Evolutionary conservation across 1,140 invertebrate species (phyloP).

Genomic region (Hyposmocoma kahamanoa): DNA sequence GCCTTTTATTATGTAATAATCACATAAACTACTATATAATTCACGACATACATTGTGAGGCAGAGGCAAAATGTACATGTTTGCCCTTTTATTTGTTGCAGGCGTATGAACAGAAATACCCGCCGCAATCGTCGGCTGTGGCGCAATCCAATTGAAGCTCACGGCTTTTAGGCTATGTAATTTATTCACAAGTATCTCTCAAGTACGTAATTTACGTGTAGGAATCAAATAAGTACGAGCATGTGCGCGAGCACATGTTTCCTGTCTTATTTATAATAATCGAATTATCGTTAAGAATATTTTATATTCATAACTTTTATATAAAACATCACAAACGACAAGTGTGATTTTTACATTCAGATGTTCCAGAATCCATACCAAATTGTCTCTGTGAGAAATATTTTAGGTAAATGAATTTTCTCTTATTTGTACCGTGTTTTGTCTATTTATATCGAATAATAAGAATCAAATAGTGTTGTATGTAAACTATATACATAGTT

Average conservation of each 20-base stretch:
- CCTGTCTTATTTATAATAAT: constrained; percentile 20
- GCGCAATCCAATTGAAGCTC: no score
- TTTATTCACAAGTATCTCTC: no score
- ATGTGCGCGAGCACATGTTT: no score
- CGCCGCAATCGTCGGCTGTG: neutral
- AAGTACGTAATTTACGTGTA: no score
- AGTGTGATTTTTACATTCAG: constrained; percentile 30
- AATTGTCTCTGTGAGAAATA: neutral
- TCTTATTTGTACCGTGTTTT: constrained; percentile 9
- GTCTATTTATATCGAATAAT: constrained; percentile 6
- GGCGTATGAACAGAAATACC: constrained; percentile 36
- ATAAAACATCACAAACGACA: constrained; percentile 29
- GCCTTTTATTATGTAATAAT: no score
- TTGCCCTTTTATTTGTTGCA: constrained; percentile 25
- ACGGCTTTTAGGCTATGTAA: no score
- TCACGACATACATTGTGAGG: neutral
- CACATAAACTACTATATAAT: neutral
- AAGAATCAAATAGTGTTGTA: neutral
- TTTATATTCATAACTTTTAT: constrained; percentile 21
- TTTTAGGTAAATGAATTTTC: constrained; percentile 1
- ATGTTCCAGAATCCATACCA: constrained; percentile 1
- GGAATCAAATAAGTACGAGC: no score
- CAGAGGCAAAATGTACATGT: neutral
- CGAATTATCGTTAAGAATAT: constrained; percentile 38
- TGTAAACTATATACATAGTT: no score